phyloP scores from a whole-genome alignment of 1,140 invertebrate species.

The Nylanderia fulva region DNA sequence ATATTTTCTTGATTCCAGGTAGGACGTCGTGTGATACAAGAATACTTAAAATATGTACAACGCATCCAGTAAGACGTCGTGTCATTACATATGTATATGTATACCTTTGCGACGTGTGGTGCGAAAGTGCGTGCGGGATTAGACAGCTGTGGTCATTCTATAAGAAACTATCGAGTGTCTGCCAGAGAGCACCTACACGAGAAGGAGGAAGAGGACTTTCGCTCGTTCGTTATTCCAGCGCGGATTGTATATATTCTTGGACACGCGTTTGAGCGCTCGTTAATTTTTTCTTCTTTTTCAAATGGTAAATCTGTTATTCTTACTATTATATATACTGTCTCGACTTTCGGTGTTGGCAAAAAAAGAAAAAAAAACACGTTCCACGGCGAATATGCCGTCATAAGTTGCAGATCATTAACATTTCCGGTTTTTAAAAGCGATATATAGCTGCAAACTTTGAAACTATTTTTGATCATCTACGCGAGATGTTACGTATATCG shows the following conservation, averaged over 20 bases:
- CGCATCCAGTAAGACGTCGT: not conserved
- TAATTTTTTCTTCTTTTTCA: not conserved
- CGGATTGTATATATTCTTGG: not conserved
- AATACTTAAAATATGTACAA: not conserved
- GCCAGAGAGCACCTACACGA: not conserved
- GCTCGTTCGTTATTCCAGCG: constrained; percentile 26
- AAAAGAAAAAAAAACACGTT: not conserved
- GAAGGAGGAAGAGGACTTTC: constrained; percentile 57
- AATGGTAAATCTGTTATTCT: not conserved
- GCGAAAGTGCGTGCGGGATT: constrained; percentile 47
- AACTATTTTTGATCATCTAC: not conserved
- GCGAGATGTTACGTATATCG: too few relatives aligned
- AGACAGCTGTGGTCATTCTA: constrained; percentile 17
- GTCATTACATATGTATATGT: constrained; percentile 23
- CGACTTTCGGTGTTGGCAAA: constrained; percentile 13
- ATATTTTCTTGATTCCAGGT: constrained; percentile 3
- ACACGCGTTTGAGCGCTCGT: not conserved
- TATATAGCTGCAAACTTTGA: not conserved
- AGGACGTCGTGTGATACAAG: not conserved
- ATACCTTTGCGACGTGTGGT: not conserved
- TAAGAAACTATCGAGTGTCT: constrained; percentile 1
- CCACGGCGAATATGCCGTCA: not conserved
- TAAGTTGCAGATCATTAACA: constrained; percentile 8
- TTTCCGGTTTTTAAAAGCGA: constrained; percentile 26
- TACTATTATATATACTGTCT: not conserved